These are phyloP conservation scores for Eulithis testata DNA, from an alignment of 2,888 invertebrate genomes.

Conservation along the genomic window DNA sequence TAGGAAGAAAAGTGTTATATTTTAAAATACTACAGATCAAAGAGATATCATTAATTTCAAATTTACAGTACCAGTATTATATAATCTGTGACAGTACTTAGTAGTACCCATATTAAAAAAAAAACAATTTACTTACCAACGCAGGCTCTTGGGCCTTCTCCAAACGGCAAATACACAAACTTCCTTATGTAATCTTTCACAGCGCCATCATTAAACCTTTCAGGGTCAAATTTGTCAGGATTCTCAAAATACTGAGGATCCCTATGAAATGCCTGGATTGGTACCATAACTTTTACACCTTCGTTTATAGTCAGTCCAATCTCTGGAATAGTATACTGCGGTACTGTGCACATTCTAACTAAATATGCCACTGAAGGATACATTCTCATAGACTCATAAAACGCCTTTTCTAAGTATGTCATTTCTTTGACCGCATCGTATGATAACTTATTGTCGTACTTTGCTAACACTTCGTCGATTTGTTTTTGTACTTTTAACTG, in stretches of 20 bases:
- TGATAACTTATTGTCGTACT: slow-evolving; percentile 63
- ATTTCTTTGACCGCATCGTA: slow-evolving; percentile 75
- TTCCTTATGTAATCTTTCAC: slow-evolving; percentile 58
- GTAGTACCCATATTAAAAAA: neutral
- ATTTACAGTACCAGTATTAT: neutral
- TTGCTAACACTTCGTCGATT: slow-evolving; percentile 68
- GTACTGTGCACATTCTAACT: slow-evolving; percentile 64
- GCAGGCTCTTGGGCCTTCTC: slow-evolving; percentile 74
- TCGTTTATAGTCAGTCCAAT: slow-evolving; percentile 65
- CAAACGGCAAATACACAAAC: slow-evolving; percentile 70
- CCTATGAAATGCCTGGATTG: slow-evolving; percentile 70
- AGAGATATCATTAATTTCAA: neutral
- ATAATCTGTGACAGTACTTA: too few species aligned
- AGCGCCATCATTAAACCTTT: slow-evolving; percentile 64
- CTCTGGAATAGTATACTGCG: slow-evolving; percentile 72
- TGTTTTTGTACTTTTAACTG: slow-evolving; percentile 74
- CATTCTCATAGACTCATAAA: slow-evolving; percentile 73
- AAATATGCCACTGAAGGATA: slow-evolving; percentile 73
- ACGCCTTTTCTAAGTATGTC: slow-evolving; percentile 71
- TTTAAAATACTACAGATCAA: too few species aligned
- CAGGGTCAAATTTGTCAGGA: slow-evolving; percentile 68
- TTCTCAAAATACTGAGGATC: slow-evolving; percentile 70
- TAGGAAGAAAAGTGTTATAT: too few species aligned
- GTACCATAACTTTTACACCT: slow-evolving; percentile 65
- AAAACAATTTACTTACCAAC: slow-evolving; percentile 61